Percentiles rank a stretch among this genome's conserved stretches.
Evolutionary conservation across 1,140 invertebrate genomes (phyloP).

Genomic region (Oreohelix idahoensis): DNA sequence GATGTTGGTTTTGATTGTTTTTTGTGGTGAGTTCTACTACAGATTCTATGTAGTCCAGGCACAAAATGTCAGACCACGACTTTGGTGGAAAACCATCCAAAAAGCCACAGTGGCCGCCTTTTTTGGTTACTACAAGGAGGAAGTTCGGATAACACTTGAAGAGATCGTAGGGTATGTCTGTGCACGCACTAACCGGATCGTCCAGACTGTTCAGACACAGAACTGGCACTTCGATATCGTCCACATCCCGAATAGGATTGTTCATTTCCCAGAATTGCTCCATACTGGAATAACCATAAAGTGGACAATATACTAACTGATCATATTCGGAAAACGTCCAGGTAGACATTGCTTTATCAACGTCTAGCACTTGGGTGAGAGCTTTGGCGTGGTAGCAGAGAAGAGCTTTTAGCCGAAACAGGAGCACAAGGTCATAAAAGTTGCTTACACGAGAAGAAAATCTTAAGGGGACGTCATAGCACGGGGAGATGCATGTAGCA

Average conservation of each 20-base stretch:
- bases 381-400: slow-evolving; percentile 52
- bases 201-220: slow-evolving; percentile 65
- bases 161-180: slow-evolving; percentile 58
- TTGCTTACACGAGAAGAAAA: slow-evolving; percentile 43
- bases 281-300: slow-evolving; percentile 51
- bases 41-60: slow-evolving; percentile 56
- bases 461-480: slow-evolving; percentile 51
- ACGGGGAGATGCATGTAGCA: slow-evolving; percentile 57
- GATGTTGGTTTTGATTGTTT: not conserved
- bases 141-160: slow-evolving; percentile 62
- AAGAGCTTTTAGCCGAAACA: slow-evolving; percentile 53
- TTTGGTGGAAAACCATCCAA: slow-evolving; percentile 46
- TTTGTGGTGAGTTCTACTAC: slow-evolving; percentile 55
- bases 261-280: slow-evolving; percentile 66
- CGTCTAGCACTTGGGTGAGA: slow-evolving; percentile 52
- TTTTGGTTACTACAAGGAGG: slow-evolving; percentile 54
- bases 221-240: slow-evolving; percentile 68
- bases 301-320: slow-evolving; percentile 55
- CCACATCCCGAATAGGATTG: slow-evolving; percentile 66
- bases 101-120: slow-evolving; percentile 66
- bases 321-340: slow-evolving; percentile 55
- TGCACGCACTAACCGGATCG: slow-evolving; percentile 56
- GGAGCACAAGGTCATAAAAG: slow-evolving; percentile 57
- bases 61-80: slow-evolving; percentile 54
- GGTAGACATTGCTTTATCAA: slow-evolving; percentile 46